Base-by-base conservation (phyloP, 2,888 invertebrate genomes). In the Netelia fuscicornis region DNA sequence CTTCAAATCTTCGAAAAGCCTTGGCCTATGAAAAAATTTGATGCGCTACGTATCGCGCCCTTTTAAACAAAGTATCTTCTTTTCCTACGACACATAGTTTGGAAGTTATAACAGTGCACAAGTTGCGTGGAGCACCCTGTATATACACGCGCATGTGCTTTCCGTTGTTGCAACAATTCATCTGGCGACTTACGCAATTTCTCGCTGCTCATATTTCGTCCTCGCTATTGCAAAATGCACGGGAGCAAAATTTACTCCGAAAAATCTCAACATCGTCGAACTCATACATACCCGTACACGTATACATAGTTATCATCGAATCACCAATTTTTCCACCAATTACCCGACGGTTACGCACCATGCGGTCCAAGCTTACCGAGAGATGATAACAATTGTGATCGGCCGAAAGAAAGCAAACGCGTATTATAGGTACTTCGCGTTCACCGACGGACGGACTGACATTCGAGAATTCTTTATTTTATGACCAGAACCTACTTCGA, bases 381-480 rank as follows among this genome's bases (percentile, higher is more conserved):
- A 8, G 37, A 62, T 37, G 78, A 78, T 78, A 62, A 78, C 70
- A 64, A 78, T 70, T 52, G 78, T 2, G 13, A 30, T 62, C 52
- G 42, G 9, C 11, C 48, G 48, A 37, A 37, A 37, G 52, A 78
- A 68, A 67, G 52, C 52, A 54, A 23, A 5, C 3, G 13, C 9
- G 17, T 20, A 20, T 20, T 20, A 20, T 20, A 0, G 20, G 20
- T 42, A 10, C 20, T 20, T n/a, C 25, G 25, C 3, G 13, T n/a
- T 10, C 23, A 25, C 25, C n/a, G 30, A 25, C 17, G 2, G n/a
- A n/a, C 30, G 37, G 37, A 37, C 37, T 17, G 70, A 62, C 42
- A 62, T 78, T 70, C 8, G 44, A 52, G 11, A 62, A 48, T 70
- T 62, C 62, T 78, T 23, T 78, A 54, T 78, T 78, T 78, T 78